Percentiles rank a stretch among this genome's conserved stretches.
Conservation (phyloP, 2,888 invertebrate genomes). For the Limnephilus rhombicus region DNA sequence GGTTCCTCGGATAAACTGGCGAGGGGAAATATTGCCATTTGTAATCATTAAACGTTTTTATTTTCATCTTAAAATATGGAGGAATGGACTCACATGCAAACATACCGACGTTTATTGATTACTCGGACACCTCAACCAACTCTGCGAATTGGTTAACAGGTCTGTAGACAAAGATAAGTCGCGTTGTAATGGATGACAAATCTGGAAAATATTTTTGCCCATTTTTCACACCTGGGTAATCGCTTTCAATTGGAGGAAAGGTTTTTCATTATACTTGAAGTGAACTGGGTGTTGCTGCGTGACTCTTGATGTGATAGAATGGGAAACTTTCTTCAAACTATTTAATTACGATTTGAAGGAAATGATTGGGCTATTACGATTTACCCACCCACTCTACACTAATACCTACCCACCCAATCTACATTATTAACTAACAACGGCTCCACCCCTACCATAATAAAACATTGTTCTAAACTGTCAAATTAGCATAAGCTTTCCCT, state of each 20-base stretch:
- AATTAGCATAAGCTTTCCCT: too few relatives aligned
- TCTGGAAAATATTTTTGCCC: not conserved
- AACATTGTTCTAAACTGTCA: too few relatives aligned
- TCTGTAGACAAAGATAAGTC: not conserved
- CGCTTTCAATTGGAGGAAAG: not conserved
- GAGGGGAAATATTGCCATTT: not conserved
- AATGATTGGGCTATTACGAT: too few relatives aligned
- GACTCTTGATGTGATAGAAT: not conserved
- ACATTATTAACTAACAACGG: too few relatives aligned
- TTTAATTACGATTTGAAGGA: not conserved
- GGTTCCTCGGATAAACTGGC: not conserved
- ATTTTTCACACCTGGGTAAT: not conserved
- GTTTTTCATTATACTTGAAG: not conserved
- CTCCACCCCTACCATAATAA: too few relatives aligned
- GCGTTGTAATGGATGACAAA: not conserved
- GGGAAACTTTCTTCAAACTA: not conserved
- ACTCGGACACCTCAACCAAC: not conserved
- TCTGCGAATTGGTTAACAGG: not conserved
- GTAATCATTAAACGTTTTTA: not conserved
- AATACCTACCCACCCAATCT: too few relatives aligned
- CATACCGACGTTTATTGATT: not conserved
- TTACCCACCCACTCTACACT: too few relatives aligned
- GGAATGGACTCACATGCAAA: not conserved
- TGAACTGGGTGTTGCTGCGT: not conserved
- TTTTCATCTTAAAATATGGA: not conserved